Evolutionary conservation across 2,113 vertebrate species (phyloP).

Genomic region (Pseudopodoces humilis): DNA sequence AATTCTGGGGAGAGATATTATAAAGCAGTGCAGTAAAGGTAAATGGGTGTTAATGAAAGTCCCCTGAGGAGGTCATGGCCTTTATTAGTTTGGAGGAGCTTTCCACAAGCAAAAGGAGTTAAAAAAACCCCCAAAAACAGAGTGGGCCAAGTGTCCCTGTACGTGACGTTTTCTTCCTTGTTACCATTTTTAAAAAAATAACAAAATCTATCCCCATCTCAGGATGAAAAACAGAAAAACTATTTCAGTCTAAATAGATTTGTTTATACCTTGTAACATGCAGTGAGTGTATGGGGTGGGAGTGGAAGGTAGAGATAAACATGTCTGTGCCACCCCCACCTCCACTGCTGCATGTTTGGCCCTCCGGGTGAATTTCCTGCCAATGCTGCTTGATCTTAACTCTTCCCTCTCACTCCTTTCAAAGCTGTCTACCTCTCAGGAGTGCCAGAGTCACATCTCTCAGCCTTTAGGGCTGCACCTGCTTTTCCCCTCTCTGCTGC

Average conservation of each 20-base stretch:
- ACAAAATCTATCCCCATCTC: neutral
- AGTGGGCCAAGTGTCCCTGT: neutral
- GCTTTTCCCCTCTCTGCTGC: neutral
- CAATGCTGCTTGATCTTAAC: neutral
- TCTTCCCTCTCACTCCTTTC: neutral
- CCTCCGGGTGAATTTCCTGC: neutral
- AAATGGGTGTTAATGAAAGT: conserved; percentile 4
- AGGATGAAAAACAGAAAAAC: neutral
- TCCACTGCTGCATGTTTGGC: neutral
- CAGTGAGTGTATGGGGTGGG: neutral
- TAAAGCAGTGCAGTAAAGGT: neutral
- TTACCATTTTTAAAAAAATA: neutral
- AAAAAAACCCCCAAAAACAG: neutral
- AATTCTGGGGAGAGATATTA: neutral
- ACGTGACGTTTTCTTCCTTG: neutral
- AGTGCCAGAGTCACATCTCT: neutral
- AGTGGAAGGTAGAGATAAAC: neutral
- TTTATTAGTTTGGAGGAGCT: conserved; percentile 1
- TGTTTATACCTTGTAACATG: neutral
- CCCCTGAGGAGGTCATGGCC: neutral
- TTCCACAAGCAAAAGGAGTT: neutral
- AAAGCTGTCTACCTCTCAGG: neutral
- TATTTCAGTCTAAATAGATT: neutral
- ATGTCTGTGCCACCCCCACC: neutral
- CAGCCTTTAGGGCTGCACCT: conserved; percentile 36